Evolutionary conservation across 2,113 vertebrate species (phyloP).

Genomic region (Leucosticte australis): DNA sequence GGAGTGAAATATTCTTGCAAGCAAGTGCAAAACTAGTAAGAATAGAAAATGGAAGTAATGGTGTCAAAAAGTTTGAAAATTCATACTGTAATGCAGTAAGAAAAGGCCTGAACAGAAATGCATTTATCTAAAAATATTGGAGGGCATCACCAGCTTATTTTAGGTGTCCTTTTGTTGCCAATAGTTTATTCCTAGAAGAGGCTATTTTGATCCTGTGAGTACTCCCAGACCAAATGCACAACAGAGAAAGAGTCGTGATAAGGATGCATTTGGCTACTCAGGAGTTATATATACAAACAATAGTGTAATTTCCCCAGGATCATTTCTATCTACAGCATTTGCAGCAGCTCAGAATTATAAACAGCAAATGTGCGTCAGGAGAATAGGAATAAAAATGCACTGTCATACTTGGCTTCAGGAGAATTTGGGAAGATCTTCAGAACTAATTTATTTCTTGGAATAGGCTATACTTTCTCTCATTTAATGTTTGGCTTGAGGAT

Average conservation of each 20-base stretch:
- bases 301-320: background rate
- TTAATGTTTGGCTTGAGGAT: constrained; percentile 16
- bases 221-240: background rate
- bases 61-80: background rate
- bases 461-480: background rate
- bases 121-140: constrained; percentile 43
- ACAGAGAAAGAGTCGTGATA: background rate
- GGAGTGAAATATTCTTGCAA: background rate
- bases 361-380: background rate
- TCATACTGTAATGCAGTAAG: background rate
- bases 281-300: background rate
- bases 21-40: background rate
- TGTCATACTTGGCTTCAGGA: background rate
- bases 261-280: background rate
- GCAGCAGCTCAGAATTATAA: background rate
- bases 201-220: constrained; percentile 49
- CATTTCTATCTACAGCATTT: background rate
- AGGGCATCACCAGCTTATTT: constrained; percentile 46
- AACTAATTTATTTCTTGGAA: constrained; percentile 17
- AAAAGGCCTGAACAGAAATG: background rate
- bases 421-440: constrained; percentile 18
- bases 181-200: constrained; percentile 33
- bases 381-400: constrained; percentile 5
- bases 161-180: constrained; percentile 15
- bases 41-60: background rate